A percentile compares a stretch with the other conserved stretches of the same genome.
Conservation (phyloP, 2,113 vertebrate species). For the Pitta sordida region DNA sequence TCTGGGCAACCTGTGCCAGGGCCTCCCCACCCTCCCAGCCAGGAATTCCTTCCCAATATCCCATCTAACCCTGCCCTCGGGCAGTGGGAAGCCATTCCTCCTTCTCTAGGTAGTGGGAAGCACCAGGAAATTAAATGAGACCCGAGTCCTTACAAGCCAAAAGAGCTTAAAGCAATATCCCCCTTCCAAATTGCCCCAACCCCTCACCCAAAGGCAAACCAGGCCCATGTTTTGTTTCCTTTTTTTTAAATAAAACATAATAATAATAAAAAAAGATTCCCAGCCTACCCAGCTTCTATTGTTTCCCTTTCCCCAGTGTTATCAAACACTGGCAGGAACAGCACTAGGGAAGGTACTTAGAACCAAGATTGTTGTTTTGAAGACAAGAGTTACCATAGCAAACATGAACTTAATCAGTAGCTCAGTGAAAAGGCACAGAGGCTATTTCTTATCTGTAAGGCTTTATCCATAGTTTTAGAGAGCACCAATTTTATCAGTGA, state of each 20-base stretch:
- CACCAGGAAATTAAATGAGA: neutral
- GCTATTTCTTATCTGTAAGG: neutral
- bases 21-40: accelerated
- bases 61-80: neutral
- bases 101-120: neutral
- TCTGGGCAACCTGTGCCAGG: neutral
- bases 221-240: no score
- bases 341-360: accelerated
- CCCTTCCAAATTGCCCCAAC: neutral
- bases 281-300: neutral
- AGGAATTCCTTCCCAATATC: neutral
- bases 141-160: neutral
- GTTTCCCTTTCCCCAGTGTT: neutral
- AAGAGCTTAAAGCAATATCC: neutral
- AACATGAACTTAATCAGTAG: neutral
- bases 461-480: neutral
- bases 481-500: neutral
- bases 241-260: no score
- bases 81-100: neutral
- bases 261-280: neutral
- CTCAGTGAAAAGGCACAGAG: neutral
- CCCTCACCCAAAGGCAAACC: neutral
- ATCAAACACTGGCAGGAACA: neutral
- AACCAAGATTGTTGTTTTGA: neutral
- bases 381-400: neutral